phyloP scores from a whole-genome alignment of 2,113 vertebrate genomes.

The Lanius collurio region DNA sequence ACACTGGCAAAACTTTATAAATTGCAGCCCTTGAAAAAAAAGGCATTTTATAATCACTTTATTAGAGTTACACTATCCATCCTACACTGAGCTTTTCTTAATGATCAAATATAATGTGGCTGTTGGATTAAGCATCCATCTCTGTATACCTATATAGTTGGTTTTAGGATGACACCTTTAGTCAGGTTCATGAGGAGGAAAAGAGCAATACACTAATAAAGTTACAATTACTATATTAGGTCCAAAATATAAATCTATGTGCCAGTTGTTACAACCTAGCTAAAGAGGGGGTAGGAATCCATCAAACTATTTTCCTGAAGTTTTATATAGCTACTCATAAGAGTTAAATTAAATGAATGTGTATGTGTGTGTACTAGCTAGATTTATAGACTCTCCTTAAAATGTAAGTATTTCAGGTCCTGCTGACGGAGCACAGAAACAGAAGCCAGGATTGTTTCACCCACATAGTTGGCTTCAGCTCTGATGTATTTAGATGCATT shows the following conservation, averaged over 20 bases:
- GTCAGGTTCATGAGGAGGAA: background rate
- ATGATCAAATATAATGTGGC: background rate
- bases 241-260: background rate
- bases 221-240: background rate
- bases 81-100: background rate
- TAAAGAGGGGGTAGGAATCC: background rate
- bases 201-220: background rate
- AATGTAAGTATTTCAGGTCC: background rate
- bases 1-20: background rate
- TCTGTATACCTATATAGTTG: background rate
- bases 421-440: background rate
- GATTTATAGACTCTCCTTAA: slow-evolving; percentile 21
- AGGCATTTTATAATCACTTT: background rate
- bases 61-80: background rate
- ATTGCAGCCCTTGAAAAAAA: background rate
- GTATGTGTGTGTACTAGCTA: background rate
- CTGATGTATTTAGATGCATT: background rate
- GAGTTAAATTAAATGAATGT: slow-evolving; percentile 12
- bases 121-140: background rate
- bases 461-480: background rate
- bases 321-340: background rate
- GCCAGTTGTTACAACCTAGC: background rate
- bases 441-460: background rate
- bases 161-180: background rate
- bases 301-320: background rate